phyloP scores from a whole-genome alignment of 2,113 vertebrate genomes.

The Trichomycterus rosablanca region DNA sequence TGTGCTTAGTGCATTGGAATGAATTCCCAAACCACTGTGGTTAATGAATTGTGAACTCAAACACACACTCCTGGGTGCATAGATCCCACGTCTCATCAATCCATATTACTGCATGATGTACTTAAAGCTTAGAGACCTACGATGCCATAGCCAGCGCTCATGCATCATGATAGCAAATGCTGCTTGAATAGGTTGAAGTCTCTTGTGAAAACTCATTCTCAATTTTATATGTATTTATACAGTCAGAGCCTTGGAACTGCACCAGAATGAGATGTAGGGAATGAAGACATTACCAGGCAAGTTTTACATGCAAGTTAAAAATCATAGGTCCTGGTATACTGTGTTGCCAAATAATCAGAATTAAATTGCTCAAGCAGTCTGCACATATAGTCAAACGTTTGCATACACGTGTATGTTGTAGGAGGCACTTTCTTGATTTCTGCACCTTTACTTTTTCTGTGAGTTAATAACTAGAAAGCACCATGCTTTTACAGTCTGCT shows the following conservation, averaged over 20 bases:
- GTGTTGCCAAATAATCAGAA: too few relatives aligned
- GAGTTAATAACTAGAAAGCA: too few relatives aligned
- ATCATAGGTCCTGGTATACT: too few relatives aligned
- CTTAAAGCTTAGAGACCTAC: conserved; percentile 4
- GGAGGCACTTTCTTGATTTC: too few relatives aligned
- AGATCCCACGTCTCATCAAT: conserved; percentile 15
- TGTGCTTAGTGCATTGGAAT: conserved; percentile 3
- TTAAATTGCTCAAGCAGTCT: too few relatives aligned
- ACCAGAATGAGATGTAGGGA: background rate
- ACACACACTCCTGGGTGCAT: background rate
- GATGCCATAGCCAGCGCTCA: background rate
- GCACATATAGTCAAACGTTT: too few relatives aligned
- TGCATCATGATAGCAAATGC: background rate
- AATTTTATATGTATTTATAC: background rate
- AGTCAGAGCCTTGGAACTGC: background rate
- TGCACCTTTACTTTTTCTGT: too few relatives aligned
- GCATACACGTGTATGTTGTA: too few relatives aligned
- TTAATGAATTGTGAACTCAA: conserved; percentile 14
- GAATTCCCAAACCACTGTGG: conserved; percentile 1
- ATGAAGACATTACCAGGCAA: conserved; percentile 6
- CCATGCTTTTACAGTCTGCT: too few relatives aligned
- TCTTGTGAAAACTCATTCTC: conserved; percentile 9
- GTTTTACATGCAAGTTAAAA: too few relatives aligned
- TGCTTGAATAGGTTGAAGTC: conserved; percentile 34
- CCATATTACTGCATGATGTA: conserved; percentile 11